These are phyloP conservation scores for Danio kyathit DNA, from an alignment of 2,797 vertebrate genomes.

Conservation along the genomic window DNA sequence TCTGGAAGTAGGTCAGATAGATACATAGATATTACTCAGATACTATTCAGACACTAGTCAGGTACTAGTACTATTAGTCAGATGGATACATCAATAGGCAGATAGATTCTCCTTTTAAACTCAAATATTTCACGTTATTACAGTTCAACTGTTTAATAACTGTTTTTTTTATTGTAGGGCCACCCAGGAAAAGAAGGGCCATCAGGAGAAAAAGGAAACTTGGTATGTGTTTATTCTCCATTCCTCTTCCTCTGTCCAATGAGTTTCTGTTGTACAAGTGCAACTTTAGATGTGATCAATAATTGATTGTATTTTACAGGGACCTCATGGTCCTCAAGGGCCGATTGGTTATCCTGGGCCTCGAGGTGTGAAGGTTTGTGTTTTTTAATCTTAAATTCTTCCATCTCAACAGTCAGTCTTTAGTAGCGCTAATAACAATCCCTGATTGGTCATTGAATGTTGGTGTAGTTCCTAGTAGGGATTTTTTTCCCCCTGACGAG, in stretches of 20 bases:
- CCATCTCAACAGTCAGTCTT: background rate
- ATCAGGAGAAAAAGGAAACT: conserved; percentile 90
- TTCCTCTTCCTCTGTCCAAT: background rate
- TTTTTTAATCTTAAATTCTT: background rate
- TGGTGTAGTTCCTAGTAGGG: background rate
- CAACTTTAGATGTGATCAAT: background rate
- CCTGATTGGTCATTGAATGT: background rate
- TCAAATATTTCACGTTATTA: conserved; percentile 55
- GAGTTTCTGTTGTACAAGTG: background rate
- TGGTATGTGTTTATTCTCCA: conserved; percentile 77
- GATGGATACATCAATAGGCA: no score
- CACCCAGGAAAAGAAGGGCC: conserved; percentile 99
- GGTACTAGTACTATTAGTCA: no score
- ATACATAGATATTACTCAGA: no score
- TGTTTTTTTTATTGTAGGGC: conserved; percentile 77
- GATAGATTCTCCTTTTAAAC: no score
- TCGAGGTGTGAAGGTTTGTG: conserved; percentile 94
- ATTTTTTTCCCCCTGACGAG: no score
- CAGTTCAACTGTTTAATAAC: conserved; percentile 28
- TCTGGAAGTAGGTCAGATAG: no score
- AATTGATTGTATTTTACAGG: conserved; percentile 73
- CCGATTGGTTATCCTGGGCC: conserved; percentile 96
- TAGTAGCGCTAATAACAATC: background rate
- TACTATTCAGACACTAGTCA: no score
- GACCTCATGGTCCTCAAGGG: conserved; percentile 94